Evolutionary conservation across 2,797 vertebrate species (phyloP), one percentile per base, ranked within the genome.

Genomic region (Sebastolobus altivelis): DNA sequence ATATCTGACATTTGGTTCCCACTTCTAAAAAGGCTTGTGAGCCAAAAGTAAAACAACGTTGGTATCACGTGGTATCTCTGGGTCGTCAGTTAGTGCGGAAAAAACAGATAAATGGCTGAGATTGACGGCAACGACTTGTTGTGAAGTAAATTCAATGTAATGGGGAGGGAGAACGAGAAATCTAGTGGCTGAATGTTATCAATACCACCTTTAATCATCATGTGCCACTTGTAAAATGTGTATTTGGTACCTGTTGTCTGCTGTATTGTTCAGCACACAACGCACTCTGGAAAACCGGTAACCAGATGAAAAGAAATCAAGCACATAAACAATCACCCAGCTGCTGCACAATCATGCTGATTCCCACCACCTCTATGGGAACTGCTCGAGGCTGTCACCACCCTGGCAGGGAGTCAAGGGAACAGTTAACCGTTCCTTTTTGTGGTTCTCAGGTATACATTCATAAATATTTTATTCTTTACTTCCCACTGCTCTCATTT

Each of bases 401-500:
- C 37, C 4, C 6, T 10, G 2, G 29, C 40, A 2, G 38, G 3
- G 8, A 67, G n/a, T 14, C 31, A 1, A 52, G 18, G 4, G 7
- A 43, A 43, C n/a, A 11, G 58, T 60, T 14, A 60, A 31, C 43
- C 33, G 22, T 20, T 16, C 11, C 8, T 12, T 61, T 73, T 52
- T 12, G 70, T 72, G 25, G 11, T 29, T 75, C n/a, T 37, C 31
- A 10, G 40, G 55, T 38, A 13, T 25, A 62, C 20, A 8, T 54
- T 73, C n/a, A 58, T 35, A 76, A 76, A 76, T 67, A 67, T 67
- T 14, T 38, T n/a, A 61, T 9, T 8, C 18, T 65, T 56, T 7
- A 4, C 16, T 37, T 52, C 55, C 37, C 74, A 38, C 40, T 49
- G 7, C 22, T 67, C 40, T 52, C 31, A 38, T 61, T 59, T 56